A percentile compares a stretch with the other conserved stretches of the same genome.
Evolutionary conservation across 2,797 vertebrate genomes (phyloP).

Genomic region (Ficedula albicollis): DNA sequence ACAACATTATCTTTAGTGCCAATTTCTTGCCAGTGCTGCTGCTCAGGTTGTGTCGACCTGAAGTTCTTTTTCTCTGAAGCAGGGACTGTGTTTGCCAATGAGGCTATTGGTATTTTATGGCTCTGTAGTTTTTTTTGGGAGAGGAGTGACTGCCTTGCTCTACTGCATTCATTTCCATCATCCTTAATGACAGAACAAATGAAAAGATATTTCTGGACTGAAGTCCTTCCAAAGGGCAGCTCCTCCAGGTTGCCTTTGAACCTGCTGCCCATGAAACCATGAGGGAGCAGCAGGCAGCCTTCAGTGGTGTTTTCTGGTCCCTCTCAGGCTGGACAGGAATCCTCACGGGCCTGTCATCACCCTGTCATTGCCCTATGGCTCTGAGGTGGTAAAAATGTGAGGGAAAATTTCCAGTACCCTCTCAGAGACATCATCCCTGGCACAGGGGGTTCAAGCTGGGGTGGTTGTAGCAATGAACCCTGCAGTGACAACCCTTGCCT

Average conservation of each 20-base stretch:
- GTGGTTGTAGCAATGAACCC: not conserved
- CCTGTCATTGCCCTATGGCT: accelerated
- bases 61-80: not conserved
- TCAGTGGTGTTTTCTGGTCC: not conserved
- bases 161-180: not conserved
- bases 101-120: not conserved
- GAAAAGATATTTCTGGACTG: not conserved
- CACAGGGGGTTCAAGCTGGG: accelerated
- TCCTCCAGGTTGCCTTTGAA: not conserved
- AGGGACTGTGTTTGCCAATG: not conserved
- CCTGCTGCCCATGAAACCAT: not conserved
- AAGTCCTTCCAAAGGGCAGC: not conserved
- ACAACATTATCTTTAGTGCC: not conserved
- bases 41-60: accelerated
- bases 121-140: not conserved
- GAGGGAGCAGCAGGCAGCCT: not conserved
- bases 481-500: not conserved
- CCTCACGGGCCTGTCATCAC: accelerated
- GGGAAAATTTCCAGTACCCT: not conserved
- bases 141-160: not conserved
- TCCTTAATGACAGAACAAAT: not conserved
- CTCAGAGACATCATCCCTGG: accelerated
- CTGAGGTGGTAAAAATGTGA: accelerated
- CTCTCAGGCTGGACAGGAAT: not conserved
- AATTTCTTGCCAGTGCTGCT: not conserved